A percentile compares a stretch with the other conserved stretches of the same genome.
phyloP scores from a whole-genome alignment of 35 echinoderm and acorn worm species.

The Patiria miniata region DNA sequence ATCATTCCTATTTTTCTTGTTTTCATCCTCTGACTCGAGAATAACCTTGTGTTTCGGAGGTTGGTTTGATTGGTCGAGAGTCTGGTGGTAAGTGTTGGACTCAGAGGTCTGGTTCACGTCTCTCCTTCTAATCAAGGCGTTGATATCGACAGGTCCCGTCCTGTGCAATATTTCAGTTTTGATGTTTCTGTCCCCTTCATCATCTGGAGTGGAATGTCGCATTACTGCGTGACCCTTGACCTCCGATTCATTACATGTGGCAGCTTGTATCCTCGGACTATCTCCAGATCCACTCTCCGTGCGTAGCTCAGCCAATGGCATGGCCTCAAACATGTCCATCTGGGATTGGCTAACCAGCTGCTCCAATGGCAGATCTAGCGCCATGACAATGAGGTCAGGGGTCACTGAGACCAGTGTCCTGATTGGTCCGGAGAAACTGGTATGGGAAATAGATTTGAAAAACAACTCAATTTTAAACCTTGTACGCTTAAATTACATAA shows the following conservation, averaged over 20 bases:
- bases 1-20: no score
- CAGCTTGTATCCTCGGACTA: no score
- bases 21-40: no score
- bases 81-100: neutral
- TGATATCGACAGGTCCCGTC: neutral
- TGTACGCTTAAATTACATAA: no score
- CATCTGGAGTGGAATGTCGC: no score
- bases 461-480: no score
- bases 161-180: neutral
- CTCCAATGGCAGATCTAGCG: neutral
- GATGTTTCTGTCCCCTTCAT: neutral
- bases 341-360: neutral
- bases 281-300: no score
- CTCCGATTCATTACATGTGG: no score
- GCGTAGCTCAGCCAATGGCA: neutral
- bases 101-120: neutral
- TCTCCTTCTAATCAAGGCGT: slow-evolving; percentile 2
- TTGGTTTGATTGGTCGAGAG: neutral
- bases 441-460: neutral
- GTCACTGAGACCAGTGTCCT: neutral
- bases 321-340: slow-evolving; percentile 13
- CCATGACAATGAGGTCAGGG: neutral
- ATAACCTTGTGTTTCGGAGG: no score
- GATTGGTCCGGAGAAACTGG: slow-evolving; percentile 14
- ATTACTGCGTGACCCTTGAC: no score